Evolutionary conservation across 2,888 invertebrate genomes (phyloP), one percentile per base, ranked within the genome.

Genomic region (Microplitis manilae): DNA sequence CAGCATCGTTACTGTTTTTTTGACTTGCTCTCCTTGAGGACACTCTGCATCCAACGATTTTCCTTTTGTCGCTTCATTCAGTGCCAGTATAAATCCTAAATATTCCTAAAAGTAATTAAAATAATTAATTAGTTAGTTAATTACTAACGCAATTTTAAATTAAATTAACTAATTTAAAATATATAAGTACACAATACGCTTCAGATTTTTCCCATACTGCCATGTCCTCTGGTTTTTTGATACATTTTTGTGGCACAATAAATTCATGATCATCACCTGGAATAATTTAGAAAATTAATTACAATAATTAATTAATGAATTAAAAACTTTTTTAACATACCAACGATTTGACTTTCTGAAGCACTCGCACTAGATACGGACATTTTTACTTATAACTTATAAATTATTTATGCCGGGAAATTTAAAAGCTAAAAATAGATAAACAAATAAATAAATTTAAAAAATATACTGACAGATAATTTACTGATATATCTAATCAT

Each of bases 41-140:
- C 94, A 94, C 40, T 94, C 91, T 39, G 92, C 91, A 40, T 93
- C 92, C 6, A 95, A 90, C 77, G 95, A 93, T 88, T 95, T 96
- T 9, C 95, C 94, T 90, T 95, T 95, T 9, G 97, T 94, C 7
- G 96, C 94, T 85, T 96, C 94, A 90, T 97, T 98, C 82, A 98
- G 92, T 2, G 96, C 95, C 82, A 95, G 93, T 83, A 98, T 93
- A 87, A 98, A 98, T 0, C 97, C 97, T 72, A 96, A 91, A 83
- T 96, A 94, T 90, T 97, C 97, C 93, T 94, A 87, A 78, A 88
- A 81, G 80, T 60, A 8, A n/a, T 30, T n/a, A n/a, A n/a, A n/a
- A n/a, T n/a, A n/a, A n/a, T n/a, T n/a, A n/a, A n/a, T n/a, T n/a
- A n/a, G n/a, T n/a, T n/a, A n/a, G n/a, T 20, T 20, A 20, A 20